Base-by-base conservation (phyloP, 2,888 invertebrate genomes). In the Mimumesa dahlbomi region DNA sequence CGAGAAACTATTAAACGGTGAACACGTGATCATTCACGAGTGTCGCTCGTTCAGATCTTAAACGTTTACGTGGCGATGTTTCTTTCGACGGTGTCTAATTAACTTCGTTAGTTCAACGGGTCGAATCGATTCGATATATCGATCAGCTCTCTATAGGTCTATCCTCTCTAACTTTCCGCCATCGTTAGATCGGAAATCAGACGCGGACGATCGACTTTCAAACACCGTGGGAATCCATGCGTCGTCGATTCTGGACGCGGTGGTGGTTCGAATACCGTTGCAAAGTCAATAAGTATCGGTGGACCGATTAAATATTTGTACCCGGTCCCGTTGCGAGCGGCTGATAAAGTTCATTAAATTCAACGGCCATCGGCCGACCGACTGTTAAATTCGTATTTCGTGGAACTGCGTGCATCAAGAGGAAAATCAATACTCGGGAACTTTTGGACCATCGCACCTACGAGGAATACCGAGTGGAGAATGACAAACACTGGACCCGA, bases 231-330 rank as follows among this genome's bases (percentile, higher is more conserved):
- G n/a, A n/a, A n/a, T n/a, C n/a, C n/a, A n/a, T n/a, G n/a, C n/a
- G n/a, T n/a, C n/a, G n/a, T n/a, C n/a, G n/a, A n/a, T n/a, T n/a
- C n/a, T n/a, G n/a, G n/a, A n/a, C n/a, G n/a, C n/a, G n/a, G n/a
- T n/a, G n/a, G n/a, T n/a, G n/a, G n/a, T n/a, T 38, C 18, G 13
- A 34, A n/a, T n/a, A n/a, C 1, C 25, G 29, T n/a, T 22, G 42
- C 11, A 38, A 18, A 54, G 45, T 63, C 70, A 58, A 72, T 69
- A 72, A 58, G 70, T 63, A 63, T 54, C 58, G 54, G 53, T 45
- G 57, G 45, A 46, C 49, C 63, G 69, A 63, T 72, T 58, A 69
- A 72, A 69, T 69, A 63, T 69, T 69, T 63, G 69, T 46, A 7
- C 25, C n/a, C 34, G 50, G 45, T 34, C 36, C 53, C 58, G 34